These are phyloP conservation scores for Ophion costatus DNA, from an alignment of 2,888 invertebrate genomes.

Conservation along the genomic window DNA sequence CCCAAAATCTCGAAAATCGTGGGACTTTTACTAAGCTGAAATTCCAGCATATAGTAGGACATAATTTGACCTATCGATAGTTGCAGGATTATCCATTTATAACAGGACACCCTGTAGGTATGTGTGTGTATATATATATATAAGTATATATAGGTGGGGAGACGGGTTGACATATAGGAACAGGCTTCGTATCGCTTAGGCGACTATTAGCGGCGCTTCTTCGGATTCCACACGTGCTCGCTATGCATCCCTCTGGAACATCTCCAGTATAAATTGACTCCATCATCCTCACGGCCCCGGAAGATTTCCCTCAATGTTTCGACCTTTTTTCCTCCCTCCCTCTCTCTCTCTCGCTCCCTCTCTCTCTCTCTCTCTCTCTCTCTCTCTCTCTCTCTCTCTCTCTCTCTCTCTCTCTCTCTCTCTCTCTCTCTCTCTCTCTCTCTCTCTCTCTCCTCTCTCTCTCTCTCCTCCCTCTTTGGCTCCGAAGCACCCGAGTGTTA, in stretches of 20 bases:
- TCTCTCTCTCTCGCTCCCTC: neutral
- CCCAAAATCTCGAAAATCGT: too few relatives aligned
- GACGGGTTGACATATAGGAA: constrained; percentile 75
- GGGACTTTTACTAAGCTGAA: too few relatives aligned
- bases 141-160: neutral
- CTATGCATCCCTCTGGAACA: constrained; percentile 60
- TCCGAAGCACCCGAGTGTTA: constrained; percentile 47
- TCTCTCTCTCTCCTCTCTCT: neutral
- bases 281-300: constrained; percentile 40
- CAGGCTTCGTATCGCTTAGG: constrained; percentile 76
- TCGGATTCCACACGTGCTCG: constrained; percentile 70
- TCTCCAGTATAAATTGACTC: constrained; percentile 65
- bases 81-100: too few relatives aligned
- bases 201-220: constrained; percentile 72
- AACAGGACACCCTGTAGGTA: too few relatives aligned
- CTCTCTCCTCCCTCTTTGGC: constrained; percentile 9
- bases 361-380: neutral
- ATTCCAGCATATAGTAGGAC: too few relatives aligned
- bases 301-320: constrained; percentile 52
- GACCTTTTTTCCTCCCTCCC: neutral
- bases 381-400: neutral
- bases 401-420: too few relatives aligned
- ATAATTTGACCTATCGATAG: too few relatives aligned
- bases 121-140: neutral
- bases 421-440: neutral